Evolutionary conservation across 1,140 invertebrate genomes (phyloP), one percentile per base, ranked within the genome.

Genomic region (Cherax quadricarinatus): DNA sequence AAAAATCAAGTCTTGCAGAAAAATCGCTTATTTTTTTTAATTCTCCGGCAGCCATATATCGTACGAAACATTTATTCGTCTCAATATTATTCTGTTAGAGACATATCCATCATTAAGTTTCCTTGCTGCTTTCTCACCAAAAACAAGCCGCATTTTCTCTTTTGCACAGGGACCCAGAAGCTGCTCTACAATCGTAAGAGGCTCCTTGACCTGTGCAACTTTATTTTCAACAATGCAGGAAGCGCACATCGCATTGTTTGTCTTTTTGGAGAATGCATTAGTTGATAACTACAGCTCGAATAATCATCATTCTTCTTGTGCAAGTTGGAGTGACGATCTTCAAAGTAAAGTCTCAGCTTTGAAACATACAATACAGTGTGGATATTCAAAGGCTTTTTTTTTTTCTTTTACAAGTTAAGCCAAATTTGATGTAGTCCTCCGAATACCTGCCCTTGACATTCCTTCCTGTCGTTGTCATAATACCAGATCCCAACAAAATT

Each of bases 261-360:
- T 86, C 83, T 21, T 86, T 86, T 86, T 16, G 62, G 24, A 86
- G n/a, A 86, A 60, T 60, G 51, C 30, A 62, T 57, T 57, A 66
- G 53, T 10, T 86, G 57, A 86, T 86, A 66, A 86, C 51, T 86
- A 1, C 53, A 3, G 21, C 53, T 86, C 83, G 6, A 66, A 86
- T 62, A 86, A 18, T 62, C 83, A 62, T 86, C 21, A 86, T 86
- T 24, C 57, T 86, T 86, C 24, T 86, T 51, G 51, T 30, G 62
- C 83, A 86, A 86, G 62, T 66, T 86, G 21, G 83, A 57, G 21
- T 3, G 83, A 86, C 51, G 62, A 57, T 86, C 62, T 86, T 86
- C 60, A 48, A 86, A 53, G 62, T 66, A 24, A 53, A 86, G 53
- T 86, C 49, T 86, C 24, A 84, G 82, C 82, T 84, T 84, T 84